Percentiles rank a stretch among this genome's conserved stretches.
Evolutionary conservation across 2,888 invertebrate genomes (phyloP).

Genomic region (Andrena chrysosceles): DNA sequence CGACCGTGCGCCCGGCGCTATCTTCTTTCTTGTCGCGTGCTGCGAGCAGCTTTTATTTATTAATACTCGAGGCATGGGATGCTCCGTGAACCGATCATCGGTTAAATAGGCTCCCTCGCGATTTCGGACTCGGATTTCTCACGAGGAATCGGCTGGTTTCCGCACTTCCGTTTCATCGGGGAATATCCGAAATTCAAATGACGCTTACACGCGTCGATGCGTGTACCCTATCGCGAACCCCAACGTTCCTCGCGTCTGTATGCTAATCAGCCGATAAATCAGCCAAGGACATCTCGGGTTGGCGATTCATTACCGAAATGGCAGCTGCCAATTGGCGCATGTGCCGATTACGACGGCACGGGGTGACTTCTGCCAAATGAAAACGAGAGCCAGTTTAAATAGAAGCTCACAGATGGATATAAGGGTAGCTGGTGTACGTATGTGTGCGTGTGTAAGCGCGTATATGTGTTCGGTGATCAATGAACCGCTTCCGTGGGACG

Average conservation of each 20-base stretch:
- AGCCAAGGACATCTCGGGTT: constrained; percentile 74
- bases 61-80: not conserved
- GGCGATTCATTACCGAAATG: constrained; percentile 73
- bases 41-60: not conserved
- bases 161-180: constrained; percentile 8
- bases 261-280: constrained; percentile 84
- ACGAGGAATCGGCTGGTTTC: not conserved
- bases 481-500: constrained; percentile 64
- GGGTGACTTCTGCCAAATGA: constrained; percentile 48
- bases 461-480: constrained; percentile 50
- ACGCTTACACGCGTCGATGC: constrained; percentile 27
- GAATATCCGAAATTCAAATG: constrained; percentile 5
- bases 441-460: not conserved
- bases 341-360: constrained; percentile 61
- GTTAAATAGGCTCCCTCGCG: not conserved
- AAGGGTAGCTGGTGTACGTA: constrained; percentile 18
- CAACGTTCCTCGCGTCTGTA: constrained; percentile 52
- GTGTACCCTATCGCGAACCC: constrained; percentile 54
- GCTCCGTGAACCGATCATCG: no score
- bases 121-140: not conserved
- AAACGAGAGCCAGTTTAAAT: constrained; percentile 32
- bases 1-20: not conserved
- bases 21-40: not conserved
- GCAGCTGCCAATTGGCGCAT: constrained; percentile 74
- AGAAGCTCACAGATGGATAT: constrained; percentile 17